phyloP scores from a whole-genome alignment of 2,113 vertebrate species.

The Pionites leucogaster region DNA sequence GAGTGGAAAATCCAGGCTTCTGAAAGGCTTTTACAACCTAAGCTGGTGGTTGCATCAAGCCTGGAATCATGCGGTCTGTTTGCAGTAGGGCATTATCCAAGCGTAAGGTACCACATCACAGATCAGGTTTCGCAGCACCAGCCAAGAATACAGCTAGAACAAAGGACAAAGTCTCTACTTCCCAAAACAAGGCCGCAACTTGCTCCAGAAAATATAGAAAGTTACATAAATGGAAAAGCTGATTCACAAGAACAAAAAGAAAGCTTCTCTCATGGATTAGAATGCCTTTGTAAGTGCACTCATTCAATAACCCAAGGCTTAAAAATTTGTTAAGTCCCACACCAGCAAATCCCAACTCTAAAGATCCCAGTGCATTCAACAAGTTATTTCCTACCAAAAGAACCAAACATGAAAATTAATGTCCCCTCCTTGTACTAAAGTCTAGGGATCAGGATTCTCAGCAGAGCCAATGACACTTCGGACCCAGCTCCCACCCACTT shows the following conservation, averaged over 20 bases:
- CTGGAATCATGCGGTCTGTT: not conserved
- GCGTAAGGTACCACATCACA: not conserved
- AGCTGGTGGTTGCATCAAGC: not conserved
- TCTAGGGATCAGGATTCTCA: not conserved
- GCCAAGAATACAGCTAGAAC: not conserved
- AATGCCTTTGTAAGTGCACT: not conserved
- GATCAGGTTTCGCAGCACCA: not conserved
- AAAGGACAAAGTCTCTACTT: not conserved
- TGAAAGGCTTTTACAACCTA: not conserved
- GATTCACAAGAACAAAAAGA: conserved; percentile 30
- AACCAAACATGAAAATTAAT: not conserved
- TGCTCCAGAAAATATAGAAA: conserved; percentile 8
- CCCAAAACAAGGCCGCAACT: not conserved
- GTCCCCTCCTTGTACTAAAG: not conserved
- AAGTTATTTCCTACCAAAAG: not conserved
- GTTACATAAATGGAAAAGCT: conserved; percentile 58
- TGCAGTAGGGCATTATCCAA: not conserved
- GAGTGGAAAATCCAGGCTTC: not conserved
- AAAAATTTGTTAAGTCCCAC: not conserved
- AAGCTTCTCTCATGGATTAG: conserved; percentile 32
- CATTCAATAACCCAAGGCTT: not conserved
- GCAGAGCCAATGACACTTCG: accelerated
- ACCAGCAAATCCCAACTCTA: not conserved
- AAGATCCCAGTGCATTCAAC: not conserved
- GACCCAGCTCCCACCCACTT: not conserved